Percentiles rank a stretch among this genome's conserved stretches.
Evolutionary conservation across 2,888 invertebrate species (phyloP).

Genomic region (Caenorhabditis sinica): DNA sequence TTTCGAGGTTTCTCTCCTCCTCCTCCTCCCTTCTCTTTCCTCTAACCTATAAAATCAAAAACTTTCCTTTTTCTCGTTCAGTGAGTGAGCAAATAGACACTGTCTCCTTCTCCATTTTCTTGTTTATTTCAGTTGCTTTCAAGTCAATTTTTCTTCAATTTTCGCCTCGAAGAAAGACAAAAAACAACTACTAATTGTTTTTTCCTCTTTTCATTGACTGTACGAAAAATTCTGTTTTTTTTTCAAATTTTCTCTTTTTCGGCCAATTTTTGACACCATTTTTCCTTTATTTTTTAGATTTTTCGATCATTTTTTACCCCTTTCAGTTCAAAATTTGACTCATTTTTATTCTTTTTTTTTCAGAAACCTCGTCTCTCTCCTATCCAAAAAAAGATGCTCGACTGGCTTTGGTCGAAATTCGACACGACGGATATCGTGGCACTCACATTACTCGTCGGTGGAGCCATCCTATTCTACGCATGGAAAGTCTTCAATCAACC

Average conservation of each 20-base stretch:
- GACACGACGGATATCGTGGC: slow-evolving; percentile 65
- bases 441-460: slow-evolving; percentile 55
- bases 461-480: slow-evolving; percentile 48
- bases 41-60: slow-evolving; percentile 8
- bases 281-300: too few species aligned
- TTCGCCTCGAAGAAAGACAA: not conserved
- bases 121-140: not conserved
- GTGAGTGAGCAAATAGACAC: slow-evolving; percentile 5
- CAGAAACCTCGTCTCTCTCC: not conserved
- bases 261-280: not conserved
- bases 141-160: not conserved
- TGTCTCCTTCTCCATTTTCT: not conserved
- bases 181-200: not conserved
- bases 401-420: slow-evolving; percentile 49
- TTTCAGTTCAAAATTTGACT: not conserved
- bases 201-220: too few species aligned
- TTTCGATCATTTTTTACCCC: not conserved
- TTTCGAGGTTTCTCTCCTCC: not conserved
- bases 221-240: not conserved
- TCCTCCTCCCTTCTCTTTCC: not conserved
- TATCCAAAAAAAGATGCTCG: slow-evolving; percentile 30
- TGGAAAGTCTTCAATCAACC: slow-evolving; percentile 58
- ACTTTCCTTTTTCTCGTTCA: not conserved
- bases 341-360: not conserved
- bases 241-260: not conserved